phyloP scores from a whole-genome alignment of 2,888 invertebrate species.

The Magallana nippona region DNA sequence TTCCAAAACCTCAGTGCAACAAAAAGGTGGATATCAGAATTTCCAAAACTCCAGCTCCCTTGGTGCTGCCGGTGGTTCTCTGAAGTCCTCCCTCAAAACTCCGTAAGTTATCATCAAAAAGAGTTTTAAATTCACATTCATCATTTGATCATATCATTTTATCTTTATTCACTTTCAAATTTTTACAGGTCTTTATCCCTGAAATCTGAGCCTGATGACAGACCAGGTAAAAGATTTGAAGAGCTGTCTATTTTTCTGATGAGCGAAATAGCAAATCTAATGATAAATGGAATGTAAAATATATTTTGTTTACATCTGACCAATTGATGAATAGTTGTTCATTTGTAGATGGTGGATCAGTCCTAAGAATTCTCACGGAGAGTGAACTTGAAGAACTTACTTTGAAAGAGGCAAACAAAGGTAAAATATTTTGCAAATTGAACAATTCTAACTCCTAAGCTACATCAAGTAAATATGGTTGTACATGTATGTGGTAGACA shows the following conservation, averaged over 20 bases:
- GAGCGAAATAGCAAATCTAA: neutral
- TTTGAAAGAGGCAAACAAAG: conserved; percentile 44
- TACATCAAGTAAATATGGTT: no score
- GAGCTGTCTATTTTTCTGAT: neutral
- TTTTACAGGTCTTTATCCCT: neutral
- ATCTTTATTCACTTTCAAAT: neutral
- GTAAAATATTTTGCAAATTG: neutral
- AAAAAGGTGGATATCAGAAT: neutral
- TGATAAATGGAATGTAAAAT: no score
- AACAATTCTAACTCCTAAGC: no score
- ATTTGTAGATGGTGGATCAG: conserved; percentile 23
- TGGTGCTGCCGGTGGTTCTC: neutral
- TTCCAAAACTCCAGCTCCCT: neutral
- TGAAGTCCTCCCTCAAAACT: conserved; percentile 4
- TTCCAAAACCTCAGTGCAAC: neutral
- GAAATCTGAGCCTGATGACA: neutral
- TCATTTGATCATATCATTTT: no score
- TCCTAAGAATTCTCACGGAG: conserved; percentile 27
- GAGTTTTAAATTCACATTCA: no score
- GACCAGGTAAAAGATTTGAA: neutral
- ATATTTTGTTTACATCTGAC: neutral
- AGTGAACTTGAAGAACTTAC: conserved; percentile 40
- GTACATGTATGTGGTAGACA: no score
- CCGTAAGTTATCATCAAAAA: neutral
- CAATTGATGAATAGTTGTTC: neutral